phyloP scores from a whole-genome alignment of 2,113 vertebrate species.

The Pelusios castaneus region DNA sequence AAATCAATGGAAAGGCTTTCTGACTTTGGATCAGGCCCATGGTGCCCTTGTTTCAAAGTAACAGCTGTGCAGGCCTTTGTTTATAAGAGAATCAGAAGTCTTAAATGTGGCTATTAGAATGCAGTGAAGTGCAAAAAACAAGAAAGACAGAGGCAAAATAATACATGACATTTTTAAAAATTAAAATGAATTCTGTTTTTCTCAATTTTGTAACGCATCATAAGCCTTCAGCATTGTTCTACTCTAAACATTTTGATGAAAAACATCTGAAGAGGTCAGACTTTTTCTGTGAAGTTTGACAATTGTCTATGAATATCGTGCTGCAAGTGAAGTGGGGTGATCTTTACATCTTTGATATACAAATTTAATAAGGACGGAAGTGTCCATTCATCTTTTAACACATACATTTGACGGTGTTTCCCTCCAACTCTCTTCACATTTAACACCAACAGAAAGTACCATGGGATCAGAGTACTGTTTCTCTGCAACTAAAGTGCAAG shows the following conservation, averaged over 20 bases:
- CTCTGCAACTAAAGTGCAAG: constrained; percentile 63
- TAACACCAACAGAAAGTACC: constrained; percentile 67
- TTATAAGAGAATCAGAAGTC: constrained; percentile 64
- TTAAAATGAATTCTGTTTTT: constrained; percentile 61
- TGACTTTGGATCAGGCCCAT: constrained; percentile 63
- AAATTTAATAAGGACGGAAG: constrained; percentile 38
- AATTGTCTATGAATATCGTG: constrained; percentile 10
- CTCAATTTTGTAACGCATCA: constrained; percentile 67
- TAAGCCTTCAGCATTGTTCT: constrained; percentile 60
- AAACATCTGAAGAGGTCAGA: constrained; percentile 63
- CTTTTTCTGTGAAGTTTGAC: constrained; percentile 50
- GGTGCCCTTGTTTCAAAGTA: constrained; percentile 61
- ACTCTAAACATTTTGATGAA: constrained; percentile 57
- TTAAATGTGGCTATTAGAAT: constrained; percentile 58
- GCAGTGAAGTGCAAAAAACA: constrained; percentile 48
- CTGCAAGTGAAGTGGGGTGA: constrained; percentile 24
- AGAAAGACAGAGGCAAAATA: constrained; percentile 61
- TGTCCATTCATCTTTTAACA: not conserved
- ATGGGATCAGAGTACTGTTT: constrained; percentile 69
- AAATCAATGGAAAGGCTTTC: constrained; percentile 65
- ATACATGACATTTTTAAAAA: constrained; percentile 58
- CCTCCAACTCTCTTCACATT: constrained; percentile 48
- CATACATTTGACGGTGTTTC: constrained; percentile 24
- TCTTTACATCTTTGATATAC: constrained; percentile 29
- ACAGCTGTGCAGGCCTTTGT: constrained; percentile 71